Evolutionary conservation across 1,140 invertebrate genomes (phyloP).

Genomic region (Pissodes strobi): DNA sequence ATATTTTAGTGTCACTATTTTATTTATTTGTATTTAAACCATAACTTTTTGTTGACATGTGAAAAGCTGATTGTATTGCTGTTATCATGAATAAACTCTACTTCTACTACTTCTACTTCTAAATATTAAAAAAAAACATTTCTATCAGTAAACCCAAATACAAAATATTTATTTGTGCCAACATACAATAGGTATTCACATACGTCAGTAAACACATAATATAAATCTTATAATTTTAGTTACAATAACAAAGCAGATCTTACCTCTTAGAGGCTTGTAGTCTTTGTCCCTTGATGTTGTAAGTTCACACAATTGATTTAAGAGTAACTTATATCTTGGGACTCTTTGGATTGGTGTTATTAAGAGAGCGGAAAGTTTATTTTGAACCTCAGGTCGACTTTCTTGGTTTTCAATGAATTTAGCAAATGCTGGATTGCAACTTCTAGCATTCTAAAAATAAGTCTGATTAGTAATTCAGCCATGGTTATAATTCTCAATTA

Average conservation of each 20-base stretch:
- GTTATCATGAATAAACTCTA: no score
- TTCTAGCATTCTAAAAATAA: conserved; percentile 43
- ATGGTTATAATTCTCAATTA: not conserved
- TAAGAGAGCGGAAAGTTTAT: conserved; percentile 70
- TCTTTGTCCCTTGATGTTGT: conserved; percentile 65
- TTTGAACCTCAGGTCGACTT: conserved; percentile 69
- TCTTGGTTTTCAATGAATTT: conserved; percentile 69
- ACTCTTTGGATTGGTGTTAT: conserved; percentile 79
- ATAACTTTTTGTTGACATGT: no score
- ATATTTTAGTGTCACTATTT: no score
- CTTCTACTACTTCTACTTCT: no score
- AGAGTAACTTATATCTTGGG: conserved; percentile 73
- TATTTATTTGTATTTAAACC: no score
- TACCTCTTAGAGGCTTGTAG: conserved; percentile 53
- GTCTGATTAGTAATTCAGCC: not conserved
- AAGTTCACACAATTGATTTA: conserved; percentile 69
- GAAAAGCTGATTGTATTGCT: no score
- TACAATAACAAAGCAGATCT: conserved; percentile 1
- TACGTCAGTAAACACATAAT: no score
- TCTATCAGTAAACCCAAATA: no score
- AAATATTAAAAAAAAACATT: no score
- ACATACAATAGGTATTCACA: conserved; percentile 58
- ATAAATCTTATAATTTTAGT: conserved; percentile 3
- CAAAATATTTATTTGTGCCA: no score
- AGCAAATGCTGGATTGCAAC: conserved; percentile 60